Evolutionary conservation across 2,888 invertebrate species (phyloP).

Genomic region (Tenthredo notha): DNA sequence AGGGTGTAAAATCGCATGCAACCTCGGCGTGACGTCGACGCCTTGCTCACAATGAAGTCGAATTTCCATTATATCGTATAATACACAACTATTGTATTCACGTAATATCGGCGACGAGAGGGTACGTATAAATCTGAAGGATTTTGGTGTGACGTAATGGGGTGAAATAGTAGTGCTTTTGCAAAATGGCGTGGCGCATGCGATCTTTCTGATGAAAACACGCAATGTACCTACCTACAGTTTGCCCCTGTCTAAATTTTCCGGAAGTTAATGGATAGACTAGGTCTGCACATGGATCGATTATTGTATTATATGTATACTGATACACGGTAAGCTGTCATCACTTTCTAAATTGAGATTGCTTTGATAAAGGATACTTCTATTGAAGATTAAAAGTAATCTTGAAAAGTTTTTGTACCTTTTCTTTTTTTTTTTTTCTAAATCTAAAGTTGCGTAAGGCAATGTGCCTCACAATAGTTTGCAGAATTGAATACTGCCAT

Average conservation of each 20-base stretch:
- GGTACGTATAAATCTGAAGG: not conserved
- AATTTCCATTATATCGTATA: slow-evolving; percentile 22
- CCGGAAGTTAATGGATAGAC: slow-evolving; percentile 25
- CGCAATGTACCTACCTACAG: slow-evolving; percentile 30
- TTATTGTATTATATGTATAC: not conserved
- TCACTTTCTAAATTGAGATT: not conserved
- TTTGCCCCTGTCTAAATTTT: slow-evolving; percentile 24
- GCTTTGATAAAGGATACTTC: not conserved
- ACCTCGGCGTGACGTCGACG: not conserved
- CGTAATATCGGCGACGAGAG: slow-evolving; percentile 11
- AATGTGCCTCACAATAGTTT: not conserved
- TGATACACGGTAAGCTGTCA: not conserved
- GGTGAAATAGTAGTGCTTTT: slow-evolving; percentile 29
- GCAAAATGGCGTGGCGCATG: slow-evolving; percentile 43
- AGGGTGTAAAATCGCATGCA: not conserved
- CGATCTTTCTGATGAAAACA: slow-evolving; percentile 32
- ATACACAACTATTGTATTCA: slow-evolving; percentile 23
- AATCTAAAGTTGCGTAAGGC: not conserved
- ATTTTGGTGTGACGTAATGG: slow-evolving; percentile 31
- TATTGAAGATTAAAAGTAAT: not conserved
- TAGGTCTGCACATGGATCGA: slow-evolving; percentile 5
- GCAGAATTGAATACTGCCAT: not conserved
- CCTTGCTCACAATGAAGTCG: not conserved
- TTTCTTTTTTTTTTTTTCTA: not conserved
- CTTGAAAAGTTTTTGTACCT: too few species aligned